Base-by-base conservation (phyloP, 2,888 invertebrate species). In the Diarsia mendica region DNA sequence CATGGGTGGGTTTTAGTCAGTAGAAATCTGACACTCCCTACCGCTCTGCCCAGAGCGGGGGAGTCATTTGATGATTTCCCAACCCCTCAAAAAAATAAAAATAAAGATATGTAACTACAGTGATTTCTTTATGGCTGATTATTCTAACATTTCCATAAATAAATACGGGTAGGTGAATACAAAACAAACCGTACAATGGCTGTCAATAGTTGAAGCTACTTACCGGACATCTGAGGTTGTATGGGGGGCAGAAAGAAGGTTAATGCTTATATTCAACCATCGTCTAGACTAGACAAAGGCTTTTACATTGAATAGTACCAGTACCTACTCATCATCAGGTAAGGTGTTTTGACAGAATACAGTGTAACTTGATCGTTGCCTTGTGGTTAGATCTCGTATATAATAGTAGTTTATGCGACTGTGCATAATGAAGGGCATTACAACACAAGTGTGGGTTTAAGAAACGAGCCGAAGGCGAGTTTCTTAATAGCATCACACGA, bases 251-350 rank as follows among this genome's bases (percentile, higher is more conserved):
- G 51, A 74, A 18, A 28, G 33, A 53, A 64, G 53, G 46, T 65
- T 63, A 51, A 20, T 28, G 33, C 46, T 23, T 10, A 48, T 51
- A 65, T 65, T 44, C 13, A 28, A 39, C 61, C 13, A 61, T 44
- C 23, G n/a, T 60, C 64, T 51, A 46, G 80, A 66, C 39, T 13
- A 72, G 75, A 75, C 72, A 81, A 72, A 75, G 69, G 49, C 46
- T 66, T 66, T 48, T 39, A 46, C 23, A 66, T 66, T 64, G 23
- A 64, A 3, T n/a, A 63, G 33, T 33, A 23, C 46, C 9, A 28
- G 28, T 28, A 67, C 13, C 9, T 55, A 80, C 20, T 39, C 46
- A 28, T 61, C 13, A 66, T 64, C 55, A 51, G 28, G 46, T 67
- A 49, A 2, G 15, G 48, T 2, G 13, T n/a, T 48, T 55, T 72